phyloP scores from a whole-genome alignment of 2,797 vertebrate species.

The Salmo trutta region DNA sequence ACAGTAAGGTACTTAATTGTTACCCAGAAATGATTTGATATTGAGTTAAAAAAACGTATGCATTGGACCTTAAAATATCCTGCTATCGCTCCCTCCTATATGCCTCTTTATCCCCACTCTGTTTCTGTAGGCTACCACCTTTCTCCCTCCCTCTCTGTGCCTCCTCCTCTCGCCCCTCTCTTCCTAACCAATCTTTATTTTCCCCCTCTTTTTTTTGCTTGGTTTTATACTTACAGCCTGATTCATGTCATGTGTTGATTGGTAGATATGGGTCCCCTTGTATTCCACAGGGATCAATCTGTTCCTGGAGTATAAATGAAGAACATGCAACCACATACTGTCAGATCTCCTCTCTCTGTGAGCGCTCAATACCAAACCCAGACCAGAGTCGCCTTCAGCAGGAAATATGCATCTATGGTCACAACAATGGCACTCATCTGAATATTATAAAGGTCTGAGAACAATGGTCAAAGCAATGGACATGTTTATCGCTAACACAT shows the following conservation, averaged over 20 bases:
- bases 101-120: slow-evolving; percentile 21
- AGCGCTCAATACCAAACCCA: slow-evolving; percentile 20
- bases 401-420: slow-evolving; percentile 27
- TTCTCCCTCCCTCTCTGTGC: not conserved
- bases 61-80: no score
- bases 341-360: slow-evolving; percentile 29
- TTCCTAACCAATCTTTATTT: not conserved
- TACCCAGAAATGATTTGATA: no score
- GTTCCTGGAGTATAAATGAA: not conserved
- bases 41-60: no score
- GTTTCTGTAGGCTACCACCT: slow-evolving; percentile 14
- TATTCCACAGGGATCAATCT: slow-evolving; percentile 19
- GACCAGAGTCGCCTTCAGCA: slow-evolving; percentile 38
- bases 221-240: slow-evolving; percentile 7
- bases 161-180: slow-evolving; percentile 18
- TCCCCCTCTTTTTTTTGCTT: slow-evolving; percentile 28
- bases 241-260: slow-evolving; percentile 18
- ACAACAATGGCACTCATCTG: slow-evolving; percentile 55
- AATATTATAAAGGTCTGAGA: slow-evolving; percentile 51
- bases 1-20: no score
- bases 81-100: not conserved
- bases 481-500: slow-evolving; percentile 41
- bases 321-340: slow-evolving; percentile 34
- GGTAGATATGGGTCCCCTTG: slow-evolving; percentile 25
- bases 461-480: slow-evolving; percentile 52